Evolutionary conservation across 2,113 vertebrate species (phyloP).

Genomic region (Alaudala cheleensis): DNA sequence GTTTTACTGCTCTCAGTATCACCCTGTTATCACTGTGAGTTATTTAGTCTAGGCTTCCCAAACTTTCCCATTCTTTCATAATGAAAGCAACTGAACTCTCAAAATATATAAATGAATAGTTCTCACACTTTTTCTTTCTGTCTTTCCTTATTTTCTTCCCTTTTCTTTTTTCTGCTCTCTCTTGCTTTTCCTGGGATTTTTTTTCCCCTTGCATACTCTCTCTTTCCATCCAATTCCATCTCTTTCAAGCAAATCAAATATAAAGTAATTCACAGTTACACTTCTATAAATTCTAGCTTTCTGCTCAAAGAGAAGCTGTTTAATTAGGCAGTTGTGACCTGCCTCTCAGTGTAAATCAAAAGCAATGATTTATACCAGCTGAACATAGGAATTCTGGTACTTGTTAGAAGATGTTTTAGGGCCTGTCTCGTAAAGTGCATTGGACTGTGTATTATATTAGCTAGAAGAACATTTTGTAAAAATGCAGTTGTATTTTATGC

Average conservation of each 20-base stretch:
- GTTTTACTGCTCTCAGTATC: neutral
- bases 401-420: neutral
- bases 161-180: neutral
- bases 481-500: neutral
- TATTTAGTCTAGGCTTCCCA: constrained; percentile 47
- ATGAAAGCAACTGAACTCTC: neutral
- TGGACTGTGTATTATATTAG: neutral
- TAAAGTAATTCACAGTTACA: neutral
- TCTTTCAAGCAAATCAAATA: neutral
- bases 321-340: constrained; percentile 16
- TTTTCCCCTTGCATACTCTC: too few species aligned
- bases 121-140: neutral
- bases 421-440: constrained; percentile 13
- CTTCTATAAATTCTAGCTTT: neutral
- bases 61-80: neutral
- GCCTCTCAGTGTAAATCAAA: constrained; percentile 40
- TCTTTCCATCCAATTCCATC: neutral
- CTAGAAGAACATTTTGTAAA: neutral
- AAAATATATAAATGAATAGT: neutral
- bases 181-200: neutral
- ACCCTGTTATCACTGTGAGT: constrained; percentile 11
- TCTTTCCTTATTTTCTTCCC: neutral
- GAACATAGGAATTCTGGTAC: neutral
- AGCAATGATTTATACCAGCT: constrained; percentile 34
- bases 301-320: neutral